A percentile compares a stretch with the other conserved stretches of the same genome.
These are phyloP conservation scores for Chaetura pelagica DNA, from an alignment of 2,113 vertebrate species.

Conservation along the genomic window DNA sequence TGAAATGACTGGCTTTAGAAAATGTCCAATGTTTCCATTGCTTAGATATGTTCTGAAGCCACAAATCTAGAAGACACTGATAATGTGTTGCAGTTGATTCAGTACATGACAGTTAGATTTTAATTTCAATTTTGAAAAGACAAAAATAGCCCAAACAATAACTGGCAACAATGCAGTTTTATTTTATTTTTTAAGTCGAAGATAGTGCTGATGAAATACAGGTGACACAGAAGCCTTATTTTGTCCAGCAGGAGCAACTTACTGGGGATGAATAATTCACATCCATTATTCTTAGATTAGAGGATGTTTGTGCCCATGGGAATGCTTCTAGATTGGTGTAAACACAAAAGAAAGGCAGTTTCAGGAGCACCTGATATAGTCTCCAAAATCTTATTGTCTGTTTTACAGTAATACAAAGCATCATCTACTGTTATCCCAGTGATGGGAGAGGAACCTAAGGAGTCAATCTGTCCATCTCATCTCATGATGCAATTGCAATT, in stretches of 20 bases:
- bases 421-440: neutral
- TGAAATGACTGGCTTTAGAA: conserved; percentile 5
- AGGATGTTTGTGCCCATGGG: neutral
- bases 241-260: neutral
- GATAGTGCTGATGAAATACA: conserved; percentile 2
- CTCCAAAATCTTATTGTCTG: neutral
- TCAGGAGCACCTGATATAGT: neutral
- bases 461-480: neutral
- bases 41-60: neutral
- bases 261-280: neutral
- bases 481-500: accelerated
- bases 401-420: neutral
- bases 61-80: neutral
- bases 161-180: neutral
- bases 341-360: neutral
- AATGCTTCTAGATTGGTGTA: neutral
- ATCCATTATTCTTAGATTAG: neutral
- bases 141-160: neutral
- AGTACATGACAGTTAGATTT: neutral
- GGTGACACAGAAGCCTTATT: neutral
- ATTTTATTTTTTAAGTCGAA: neutral
- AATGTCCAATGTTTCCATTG: neutral
- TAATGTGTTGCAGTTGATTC: conserved; percentile 15
- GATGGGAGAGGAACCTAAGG: neutral
- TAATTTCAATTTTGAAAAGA: conserved; percentile 32